Conservation (phyloP, 2,797 vertebrate species). For the Triplophysa yarkandensis region DNA sequence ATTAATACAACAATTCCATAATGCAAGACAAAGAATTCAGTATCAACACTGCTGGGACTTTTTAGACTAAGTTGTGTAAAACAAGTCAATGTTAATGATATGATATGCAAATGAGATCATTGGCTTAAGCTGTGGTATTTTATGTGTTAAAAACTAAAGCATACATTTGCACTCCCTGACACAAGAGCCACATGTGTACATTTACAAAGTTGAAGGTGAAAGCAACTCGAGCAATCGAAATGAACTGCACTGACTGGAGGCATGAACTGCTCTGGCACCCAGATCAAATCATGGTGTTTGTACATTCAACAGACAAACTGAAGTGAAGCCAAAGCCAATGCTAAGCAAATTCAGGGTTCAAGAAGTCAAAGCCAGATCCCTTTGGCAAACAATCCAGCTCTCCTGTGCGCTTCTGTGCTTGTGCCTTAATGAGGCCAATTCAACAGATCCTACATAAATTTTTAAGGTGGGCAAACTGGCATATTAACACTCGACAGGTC, state of each 20-base stretch:
- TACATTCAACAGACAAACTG: slow-evolving; percentile 45
- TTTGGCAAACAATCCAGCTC: slow-evolving; percentile 42
- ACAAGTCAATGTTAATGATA: background rate
- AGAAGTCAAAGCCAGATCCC: slow-evolving; percentile 51
- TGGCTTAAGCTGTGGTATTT: slow-evolving; percentile 1
- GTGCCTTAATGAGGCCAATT: slow-evolving; percentile 12
- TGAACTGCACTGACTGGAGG: slow-evolving; percentile 50
- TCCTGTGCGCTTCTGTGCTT: slow-evolving; percentile 30
- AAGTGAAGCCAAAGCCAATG: slow-evolving; percentile 54
- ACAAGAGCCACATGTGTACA: slow-evolving; percentile 3
- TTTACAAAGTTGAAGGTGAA: slow-evolving; percentile 23
- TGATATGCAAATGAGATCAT: background rate
- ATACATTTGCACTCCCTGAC: background rate
- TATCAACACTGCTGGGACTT: background rate
- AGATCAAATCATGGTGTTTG: slow-evolving; percentile 40
- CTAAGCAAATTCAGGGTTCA: slow-evolving; percentile 58
- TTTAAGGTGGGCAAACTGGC: slow-evolving; percentile 5
- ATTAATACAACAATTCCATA: no score
- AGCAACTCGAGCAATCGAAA: slow-evolving; percentile 32
- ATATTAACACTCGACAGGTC: background rate
- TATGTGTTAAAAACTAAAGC: slow-evolving; percentile 5
- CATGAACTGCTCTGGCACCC: slow-evolving; percentile 39
- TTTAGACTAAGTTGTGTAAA: background rate
- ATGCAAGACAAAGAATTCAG: no score
- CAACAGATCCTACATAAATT: background rate